Evolutionary conservation across 2,113 vertebrate species (phyloP).

Genomic region (Piprites chloris): DNA sequence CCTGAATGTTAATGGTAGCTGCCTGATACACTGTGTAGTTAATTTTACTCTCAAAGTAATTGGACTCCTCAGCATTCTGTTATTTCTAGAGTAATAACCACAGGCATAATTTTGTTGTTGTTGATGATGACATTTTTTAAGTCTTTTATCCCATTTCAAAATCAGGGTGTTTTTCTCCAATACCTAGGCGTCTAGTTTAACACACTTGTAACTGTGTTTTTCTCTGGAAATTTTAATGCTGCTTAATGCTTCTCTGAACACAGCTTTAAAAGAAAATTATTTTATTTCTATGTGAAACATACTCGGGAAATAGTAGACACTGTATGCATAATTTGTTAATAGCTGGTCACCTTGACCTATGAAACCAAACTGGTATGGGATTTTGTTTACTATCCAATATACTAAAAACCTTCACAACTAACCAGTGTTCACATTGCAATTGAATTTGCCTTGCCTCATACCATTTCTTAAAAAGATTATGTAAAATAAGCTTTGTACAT

Average conservation of each 20-base stretch:
- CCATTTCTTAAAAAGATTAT: neutral
- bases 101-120: neutral
- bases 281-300: neutral
- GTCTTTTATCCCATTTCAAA: neutral
- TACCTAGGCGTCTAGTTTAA: neutral
- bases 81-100: neutral
- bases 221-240: neutral
- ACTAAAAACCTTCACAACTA: neutral
- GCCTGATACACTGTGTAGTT: neutral
- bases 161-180: neutral
- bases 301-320: neutral
- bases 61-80: neutral
- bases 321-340: neutral
- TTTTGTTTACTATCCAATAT: neutral
- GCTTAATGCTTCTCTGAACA: neutral
- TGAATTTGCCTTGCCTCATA: neutral
- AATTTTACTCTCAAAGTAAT: neutral
- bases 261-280: neutral
- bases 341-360: neutral
- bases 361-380: neutral
- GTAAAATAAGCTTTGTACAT: neutral
- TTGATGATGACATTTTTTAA: neutral
- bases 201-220: neutral
- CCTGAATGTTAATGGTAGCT: neutral
- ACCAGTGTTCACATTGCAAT: neutral